phyloP scores from a whole-genome alignment of 2,113 vertebrate genomes.

The Gorsachius goisagi region DNA sequence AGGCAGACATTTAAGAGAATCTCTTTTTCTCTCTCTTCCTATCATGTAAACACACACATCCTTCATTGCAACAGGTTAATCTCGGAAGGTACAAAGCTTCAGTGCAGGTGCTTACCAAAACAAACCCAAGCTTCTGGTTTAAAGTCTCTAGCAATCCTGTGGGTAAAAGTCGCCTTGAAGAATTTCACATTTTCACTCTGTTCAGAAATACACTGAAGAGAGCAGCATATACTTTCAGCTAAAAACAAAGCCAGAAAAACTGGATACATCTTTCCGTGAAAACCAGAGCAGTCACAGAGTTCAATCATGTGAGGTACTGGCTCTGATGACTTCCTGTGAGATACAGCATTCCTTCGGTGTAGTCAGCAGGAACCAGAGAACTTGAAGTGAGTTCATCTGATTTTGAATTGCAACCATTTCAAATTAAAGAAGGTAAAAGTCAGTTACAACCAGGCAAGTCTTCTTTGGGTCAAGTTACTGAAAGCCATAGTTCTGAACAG shows the following conservation, averaged over 20 bases:
- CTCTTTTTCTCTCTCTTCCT: background rate
- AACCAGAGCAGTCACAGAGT: background rate
- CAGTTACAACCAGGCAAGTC: background rate
- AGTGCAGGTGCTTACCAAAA: background rate
- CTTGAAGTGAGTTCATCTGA: background rate
- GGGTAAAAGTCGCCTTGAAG: background rate
- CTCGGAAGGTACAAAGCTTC: background rate
- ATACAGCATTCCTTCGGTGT: background rate
- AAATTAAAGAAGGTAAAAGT: background rate
- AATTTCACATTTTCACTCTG: background rate
- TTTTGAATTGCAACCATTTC: background rate
- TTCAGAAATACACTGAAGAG: background rate
- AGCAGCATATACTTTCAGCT: background rate
- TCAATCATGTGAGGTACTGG: background rate
- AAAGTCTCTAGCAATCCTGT: background rate
- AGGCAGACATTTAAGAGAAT: background rate
- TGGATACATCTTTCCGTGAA: slow-evolving; percentile 16
- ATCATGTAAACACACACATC: background rate
- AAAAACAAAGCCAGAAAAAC: slow-evolving; percentile 15
- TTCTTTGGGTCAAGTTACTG: background rate
- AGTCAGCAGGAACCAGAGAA: background rate
- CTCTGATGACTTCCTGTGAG: background rate
- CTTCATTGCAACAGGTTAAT: background rate
- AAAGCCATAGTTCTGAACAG: background rate
- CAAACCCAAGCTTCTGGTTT: background rate